Conservation (phyloP, 2,888 invertebrate genomes). For the Spicauda simplicius region DNA sequence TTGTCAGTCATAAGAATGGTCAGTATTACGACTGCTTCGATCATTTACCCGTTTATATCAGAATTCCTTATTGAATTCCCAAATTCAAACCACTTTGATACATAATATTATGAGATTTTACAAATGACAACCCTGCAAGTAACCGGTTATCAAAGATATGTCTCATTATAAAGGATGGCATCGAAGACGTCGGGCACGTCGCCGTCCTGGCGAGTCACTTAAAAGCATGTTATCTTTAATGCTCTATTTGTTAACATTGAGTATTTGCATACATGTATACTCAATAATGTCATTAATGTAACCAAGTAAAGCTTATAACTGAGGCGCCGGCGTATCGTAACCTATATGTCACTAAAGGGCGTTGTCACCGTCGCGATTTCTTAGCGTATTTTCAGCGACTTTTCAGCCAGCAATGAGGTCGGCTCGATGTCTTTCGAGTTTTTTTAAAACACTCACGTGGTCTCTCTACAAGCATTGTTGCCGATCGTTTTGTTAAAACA, state of each 20-base stretch:
- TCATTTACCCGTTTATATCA: too few relatives aligned
- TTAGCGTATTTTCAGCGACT: too few relatives aligned
- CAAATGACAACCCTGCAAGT: conserved; percentile 1
- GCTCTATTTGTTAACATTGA: conserved; percentile 24
- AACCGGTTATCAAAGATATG: conserved; percentile 12
- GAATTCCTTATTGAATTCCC: too few relatives aligned
- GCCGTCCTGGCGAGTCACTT: conserved; percentile 29
- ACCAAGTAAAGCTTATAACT: background rate
- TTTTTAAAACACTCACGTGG: too few relatives aligned
- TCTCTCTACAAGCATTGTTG: too few relatives aligned
- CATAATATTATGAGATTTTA: background rate
- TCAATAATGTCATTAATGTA: conserved; percentile 11
- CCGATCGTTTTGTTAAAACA: too few relatives aligned
- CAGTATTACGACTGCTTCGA: too few relatives aligned
- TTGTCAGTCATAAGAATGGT: too few relatives aligned
- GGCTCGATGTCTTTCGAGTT: too few relatives aligned
- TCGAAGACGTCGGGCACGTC: conserved; percentile 5
- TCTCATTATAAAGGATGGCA: conserved; percentile 11
- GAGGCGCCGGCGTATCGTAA: background rate
- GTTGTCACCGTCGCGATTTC: background rate
- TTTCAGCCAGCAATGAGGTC: too few relatives aligned
- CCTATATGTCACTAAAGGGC: background rate
- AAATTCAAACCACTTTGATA: too few relatives aligned
- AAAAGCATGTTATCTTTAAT: conserved; percentile 29
- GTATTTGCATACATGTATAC: conserved; percentile 14